Base-by-base conservation (phyloP, 1,140 invertebrate genomes). In the Drosophila murphyi region DNA sequence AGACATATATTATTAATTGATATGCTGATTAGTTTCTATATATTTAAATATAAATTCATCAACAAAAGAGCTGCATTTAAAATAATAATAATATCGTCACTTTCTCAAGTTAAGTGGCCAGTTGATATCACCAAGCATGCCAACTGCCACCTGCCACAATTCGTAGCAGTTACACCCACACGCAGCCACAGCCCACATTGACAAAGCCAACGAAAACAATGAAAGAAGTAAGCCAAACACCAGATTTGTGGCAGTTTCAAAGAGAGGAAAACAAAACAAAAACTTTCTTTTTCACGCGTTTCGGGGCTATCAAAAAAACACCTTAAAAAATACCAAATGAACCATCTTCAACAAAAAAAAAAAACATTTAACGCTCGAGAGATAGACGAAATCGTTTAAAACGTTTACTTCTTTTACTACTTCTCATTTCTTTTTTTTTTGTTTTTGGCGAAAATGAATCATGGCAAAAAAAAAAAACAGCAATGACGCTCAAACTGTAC, bases 281-380 rank as follows among this genome's bases (percentile, higher is more conserved):
- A 88, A 88, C 85, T 88, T 88, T 88, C 85, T 88, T 88, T 88
- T 88, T 85, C 85, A 88, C 93, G 91, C 92, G 93, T 93, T 92
- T 80, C 57, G 75, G 65, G 73, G 67, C 72, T 72, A 82, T 83
- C 67, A 83, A 82, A 88, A 86, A 55, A n/a, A 43, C 39, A 37
- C 60, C 34, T 35, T 39, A 67, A 39, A 31, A 41, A 34, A 47
- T 7, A 54, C 45, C 32, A 55, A 78, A 70, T 68, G 55, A 79
- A 59, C 41, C 64, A 72, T 85, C 69, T 88, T 75, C 57, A 70
- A 20, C 20, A 20, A 20, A 20, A 20, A 20, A 20, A 20, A 20
- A 82, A 87, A 72, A 76, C 87, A 78, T 70, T 47, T 55, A 60
- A 45, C 47, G 41, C 12, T 34, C 7, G 5, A 7, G 8, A 59